phyloP scores from a whole-genome alignment of 2,113 vertebrate species.

The Xyrauchen texanus region DNA sequence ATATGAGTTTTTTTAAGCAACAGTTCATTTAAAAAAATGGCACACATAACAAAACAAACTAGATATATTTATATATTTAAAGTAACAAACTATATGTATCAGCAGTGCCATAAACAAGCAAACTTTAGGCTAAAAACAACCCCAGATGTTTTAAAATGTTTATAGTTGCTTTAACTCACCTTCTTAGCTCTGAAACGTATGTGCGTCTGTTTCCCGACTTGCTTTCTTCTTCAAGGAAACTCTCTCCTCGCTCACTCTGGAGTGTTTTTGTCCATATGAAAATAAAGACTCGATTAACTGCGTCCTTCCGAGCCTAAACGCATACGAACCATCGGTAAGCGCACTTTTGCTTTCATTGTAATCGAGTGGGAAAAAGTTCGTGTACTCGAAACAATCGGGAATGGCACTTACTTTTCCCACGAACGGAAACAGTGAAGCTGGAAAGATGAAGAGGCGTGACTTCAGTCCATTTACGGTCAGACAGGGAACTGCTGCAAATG shows the following conservation, averaged over 20 bases:
- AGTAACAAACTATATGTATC: too few species aligned
- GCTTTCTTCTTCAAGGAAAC: conserved; percentile 8
- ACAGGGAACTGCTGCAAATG: conserved; percentile 8
- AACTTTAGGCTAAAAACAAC: too few species aligned
- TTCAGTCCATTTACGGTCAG: neutral
- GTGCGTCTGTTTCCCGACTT: neutral
- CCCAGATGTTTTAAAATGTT: too few species aligned
- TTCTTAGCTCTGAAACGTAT: neutral
- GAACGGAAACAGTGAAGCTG: conserved; percentile 43
- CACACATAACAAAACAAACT: too few species aligned
- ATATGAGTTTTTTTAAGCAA: too few species aligned
- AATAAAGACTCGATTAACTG: neutral
- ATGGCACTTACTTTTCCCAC: conserved; percentile 19
- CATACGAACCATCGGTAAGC: neutral
- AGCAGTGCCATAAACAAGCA: too few species aligned
- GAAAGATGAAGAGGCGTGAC: conserved; percentile 45
- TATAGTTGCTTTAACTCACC: conserved; percentile 2
- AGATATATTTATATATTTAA: too few species aligned
- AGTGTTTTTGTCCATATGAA: neutral
- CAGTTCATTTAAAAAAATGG: too few species aligned
- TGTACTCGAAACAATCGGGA: neutral
- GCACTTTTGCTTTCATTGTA: conserved; percentile 3
- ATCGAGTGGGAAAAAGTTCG: neutral
- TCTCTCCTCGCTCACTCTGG: neutral
- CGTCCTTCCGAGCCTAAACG: neutral